phyloP scores from a whole-genome alignment of 2,113 vertebrate species.

The Chaetodon auriga region DNA sequence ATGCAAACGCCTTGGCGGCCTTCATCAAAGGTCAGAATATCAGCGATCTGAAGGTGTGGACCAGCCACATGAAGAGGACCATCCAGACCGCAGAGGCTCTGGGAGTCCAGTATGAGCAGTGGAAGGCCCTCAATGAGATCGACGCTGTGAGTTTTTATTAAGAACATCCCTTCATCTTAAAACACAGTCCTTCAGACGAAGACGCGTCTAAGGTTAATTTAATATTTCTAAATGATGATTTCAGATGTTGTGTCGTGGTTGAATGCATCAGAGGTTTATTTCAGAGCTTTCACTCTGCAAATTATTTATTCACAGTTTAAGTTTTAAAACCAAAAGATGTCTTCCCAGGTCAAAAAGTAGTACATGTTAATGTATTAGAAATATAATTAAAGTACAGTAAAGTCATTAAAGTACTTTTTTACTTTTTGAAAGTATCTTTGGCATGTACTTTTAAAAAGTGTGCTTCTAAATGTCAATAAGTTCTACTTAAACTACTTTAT shows the following conservation, averaged over 20 bases:
- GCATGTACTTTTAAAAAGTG: too few relatives aligned
- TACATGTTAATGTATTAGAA: too few relatives aligned
- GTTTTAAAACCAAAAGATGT: not conserved
- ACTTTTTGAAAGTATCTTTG: too few relatives aligned
- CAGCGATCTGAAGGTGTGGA: conserved; percentile 91
- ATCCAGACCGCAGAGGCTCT: conserved; percentile 91
- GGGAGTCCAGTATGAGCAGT: conserved; percentile 91
- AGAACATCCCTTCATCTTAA: not conserved
- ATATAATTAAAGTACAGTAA: too few relatives aligned
- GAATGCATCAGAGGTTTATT: not conserved
- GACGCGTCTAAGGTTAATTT: not conserved
- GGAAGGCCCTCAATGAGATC: conserved; percentile 95
- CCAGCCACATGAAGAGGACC: conserved; percentile 92
- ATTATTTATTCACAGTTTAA: not conserved
- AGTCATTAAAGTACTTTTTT: too few relatives aligned
- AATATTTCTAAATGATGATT: not conserved
- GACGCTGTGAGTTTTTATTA: conserved; percentile 86
- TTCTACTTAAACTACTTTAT: too few relatives aligned
- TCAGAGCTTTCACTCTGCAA: not conserved
- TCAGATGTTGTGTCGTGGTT: not conserved
- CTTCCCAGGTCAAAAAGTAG: too few relatives aligned
- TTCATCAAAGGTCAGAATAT: conserved; percentile 89
- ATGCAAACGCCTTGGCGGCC: conserved; percentile 83
- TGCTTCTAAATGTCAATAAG: too few relatives aligned
- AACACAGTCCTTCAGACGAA: not conserved